Conservation (phyloP, 2,113 vertebrate species). For the Fulmarus glacialis region DNA sequence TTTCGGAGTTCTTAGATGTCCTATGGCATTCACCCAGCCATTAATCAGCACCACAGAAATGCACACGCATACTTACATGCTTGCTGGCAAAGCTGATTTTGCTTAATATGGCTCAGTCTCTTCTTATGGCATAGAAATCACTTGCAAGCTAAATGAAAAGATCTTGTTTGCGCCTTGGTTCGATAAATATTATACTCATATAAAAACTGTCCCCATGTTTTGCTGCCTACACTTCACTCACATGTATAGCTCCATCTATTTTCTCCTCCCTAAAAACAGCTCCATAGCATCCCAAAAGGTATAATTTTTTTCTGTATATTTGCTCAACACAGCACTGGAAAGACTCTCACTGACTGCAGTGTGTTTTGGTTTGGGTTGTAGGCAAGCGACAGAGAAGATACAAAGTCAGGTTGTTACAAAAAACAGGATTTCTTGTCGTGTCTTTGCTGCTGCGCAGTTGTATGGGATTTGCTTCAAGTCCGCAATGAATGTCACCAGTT, state of each 20-base stretch:
- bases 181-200: background rate
- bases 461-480: background rate
- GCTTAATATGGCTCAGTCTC: background rate
- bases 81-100: background rate
- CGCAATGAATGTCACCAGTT: background rate
- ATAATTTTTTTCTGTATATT: background rate
- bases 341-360: background rate
- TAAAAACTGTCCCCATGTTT: background rate
- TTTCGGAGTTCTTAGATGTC: background rate
- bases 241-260: background rate
- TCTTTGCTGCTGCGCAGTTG: background rate
- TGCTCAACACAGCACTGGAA: background rate
- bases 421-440: background rate
- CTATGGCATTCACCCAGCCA: background rate
- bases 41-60: background rate
- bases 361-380: background rate
- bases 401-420: background rate
- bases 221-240: background rate
- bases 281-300: background rate
- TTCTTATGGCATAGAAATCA: background rate
- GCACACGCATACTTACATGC: rapidly evolving
- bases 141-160: background rate
- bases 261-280: background rate
- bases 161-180: background rate
- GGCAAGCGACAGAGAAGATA: background rate